phyloP scores from a whole-genome alignment of 2,113 vertebrate genomes.

The Channa maculata region DNA sequence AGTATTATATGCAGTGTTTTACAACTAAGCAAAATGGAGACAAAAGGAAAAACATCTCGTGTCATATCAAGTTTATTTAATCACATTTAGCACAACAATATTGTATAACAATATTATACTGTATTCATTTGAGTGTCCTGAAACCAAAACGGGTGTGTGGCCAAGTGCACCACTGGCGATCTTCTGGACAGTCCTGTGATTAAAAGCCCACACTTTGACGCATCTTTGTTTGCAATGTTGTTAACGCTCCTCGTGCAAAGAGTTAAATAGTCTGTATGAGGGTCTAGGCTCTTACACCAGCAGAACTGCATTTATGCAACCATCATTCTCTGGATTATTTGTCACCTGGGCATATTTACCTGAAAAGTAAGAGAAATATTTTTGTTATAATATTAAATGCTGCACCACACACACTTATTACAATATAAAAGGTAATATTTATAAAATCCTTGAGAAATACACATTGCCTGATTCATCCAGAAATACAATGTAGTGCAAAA shows the following conservation, averaged over 20 bases:
- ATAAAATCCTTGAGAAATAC: no score
- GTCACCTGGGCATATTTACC: slow-evolving; percentile 99
- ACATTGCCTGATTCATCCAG: no score
- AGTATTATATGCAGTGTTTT: background rate
- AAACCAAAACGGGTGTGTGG: slow-evolving; percentile 15
- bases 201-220: background rate
- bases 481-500: no score
- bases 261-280: slow-evolving; percentile 52
- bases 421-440: no score
- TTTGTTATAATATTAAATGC: background rate
- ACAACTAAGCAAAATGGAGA: background rate
- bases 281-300: slow-evolving; percentile 84
- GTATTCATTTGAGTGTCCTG: slow-evolving; percentile 15
- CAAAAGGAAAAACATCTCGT: background rate
- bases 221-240: slow-evolving; percentile 4
- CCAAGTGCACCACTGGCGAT: background rate
- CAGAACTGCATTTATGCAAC: slow-evolving; percentile 95
- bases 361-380: slow-evolving; percentile 63
- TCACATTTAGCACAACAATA: slow-evolving; percentile 29
- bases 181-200: background rate
- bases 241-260: slow-evolving; percentile 6
- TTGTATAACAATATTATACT: no score
- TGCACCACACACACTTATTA: no score
- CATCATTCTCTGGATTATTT: slow-evolving; percentile 99
- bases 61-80: slow-evolving; percentile 59